Evolutionary conservation across 2,113 vertebrate genomes (phyloP), one percentile per base, ranked within the genome.

Genomic region (Neolamprologus fasciatus): DNA sequence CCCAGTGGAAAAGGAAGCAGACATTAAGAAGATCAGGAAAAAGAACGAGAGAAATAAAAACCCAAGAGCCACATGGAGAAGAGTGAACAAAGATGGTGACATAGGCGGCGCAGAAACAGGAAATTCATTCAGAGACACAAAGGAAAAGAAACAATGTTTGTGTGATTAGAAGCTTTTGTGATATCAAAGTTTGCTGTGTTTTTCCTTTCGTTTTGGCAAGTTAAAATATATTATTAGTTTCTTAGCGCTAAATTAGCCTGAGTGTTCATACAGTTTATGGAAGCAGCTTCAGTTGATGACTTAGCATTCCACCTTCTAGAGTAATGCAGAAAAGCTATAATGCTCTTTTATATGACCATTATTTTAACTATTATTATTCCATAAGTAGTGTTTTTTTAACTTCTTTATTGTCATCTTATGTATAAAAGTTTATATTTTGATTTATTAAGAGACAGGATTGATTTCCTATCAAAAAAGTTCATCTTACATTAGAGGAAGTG

Each of bases 201-300:
- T 66, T 13, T 68, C 0, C 19, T 68, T 68, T 0, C 0, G 35
- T 68, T 40, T 21, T 68, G 19, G 2, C 35, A 37, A 66, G 33
- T 66, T 66, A n/a, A 37, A 66, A 66, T 66, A 66, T 66, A 13
- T 66, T 21, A 66, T 66, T 37, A 8, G 19, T 37, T 37, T 66
- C 33, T 66, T 3, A 13, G 33, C 7, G 1, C 61, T 37, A 37
- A 37, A 66, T 66, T 66, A 66, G 19, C 33, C 6, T 8, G 61
- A 8, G 19, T 37, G 19, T 21, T 66, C 61, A 66, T 66, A 37
- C 61, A 37, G 19, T 21, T 66, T 21, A 37, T 37, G 61, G 31
- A 66, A 21, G 33, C 61, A 37, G 61, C 31, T 66, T 3, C 31
- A 37, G 9, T 0, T 66, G 7, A 37, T 66, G 61, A 21, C 61